phyloP scores from a whole-genome alignment of 2,113 vertebrate species.

The Fregata magnificens region DNA sequence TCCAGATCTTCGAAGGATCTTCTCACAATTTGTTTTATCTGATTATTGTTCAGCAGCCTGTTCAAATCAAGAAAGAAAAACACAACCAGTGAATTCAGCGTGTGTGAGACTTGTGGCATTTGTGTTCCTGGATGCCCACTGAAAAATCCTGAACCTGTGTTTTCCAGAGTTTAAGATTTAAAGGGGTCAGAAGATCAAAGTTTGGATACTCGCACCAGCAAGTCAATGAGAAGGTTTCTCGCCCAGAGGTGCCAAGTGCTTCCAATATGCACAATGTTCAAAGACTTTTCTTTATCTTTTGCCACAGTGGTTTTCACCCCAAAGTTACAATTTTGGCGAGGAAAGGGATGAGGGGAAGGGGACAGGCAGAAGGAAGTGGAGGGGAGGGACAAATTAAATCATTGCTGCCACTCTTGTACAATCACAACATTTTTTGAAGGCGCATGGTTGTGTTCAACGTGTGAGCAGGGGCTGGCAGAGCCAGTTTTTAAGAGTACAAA shows the following conservation, averaged over 20 bases:
- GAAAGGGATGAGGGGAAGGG: not conserved
- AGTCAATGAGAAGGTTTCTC: not conserved
- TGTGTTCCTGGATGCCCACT: not conserved
- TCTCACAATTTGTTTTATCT: slow-evolving; percentile 55
- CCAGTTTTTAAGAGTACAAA: not conserved
- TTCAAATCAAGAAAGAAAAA: not conserved
- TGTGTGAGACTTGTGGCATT: fast-evolving
- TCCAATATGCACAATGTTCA: not conserved
- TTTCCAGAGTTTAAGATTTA: not conserved
- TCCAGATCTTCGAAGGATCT: slow-evolving; percentile 66
- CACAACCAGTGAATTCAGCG: not conserved
- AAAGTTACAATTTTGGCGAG: not conserved
- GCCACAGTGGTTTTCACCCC: not conserved
- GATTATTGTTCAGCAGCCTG: slow-evolving; percentile 74
- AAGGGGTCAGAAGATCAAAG: not conserved
- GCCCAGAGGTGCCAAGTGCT: not conserved
- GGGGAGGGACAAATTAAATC: not conserved
- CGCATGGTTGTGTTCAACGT: not conserved
- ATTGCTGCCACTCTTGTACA: not conserved
- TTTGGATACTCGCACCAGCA: not conserved
- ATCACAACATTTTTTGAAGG: fast-evolving
- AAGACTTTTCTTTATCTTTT: not conserved
- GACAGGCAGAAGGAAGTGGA: not conserved
- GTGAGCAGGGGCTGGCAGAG: not conserved
- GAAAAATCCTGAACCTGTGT: not conserved